phyloP scores from a whole-genome alignment of 2,888 invertebrate genomes.

The Cactoblastis cactorum region DNA sequence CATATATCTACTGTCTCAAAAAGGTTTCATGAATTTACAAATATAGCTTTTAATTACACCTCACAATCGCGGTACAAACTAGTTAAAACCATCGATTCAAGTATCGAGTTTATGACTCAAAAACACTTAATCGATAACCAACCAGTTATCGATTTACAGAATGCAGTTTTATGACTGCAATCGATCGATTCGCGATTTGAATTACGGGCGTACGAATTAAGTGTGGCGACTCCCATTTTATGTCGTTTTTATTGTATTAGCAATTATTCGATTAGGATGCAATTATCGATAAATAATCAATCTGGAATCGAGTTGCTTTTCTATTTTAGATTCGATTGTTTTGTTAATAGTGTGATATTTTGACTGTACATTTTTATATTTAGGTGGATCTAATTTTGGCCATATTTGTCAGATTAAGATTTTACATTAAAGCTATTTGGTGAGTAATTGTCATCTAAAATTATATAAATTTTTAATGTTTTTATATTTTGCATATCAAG shows the following conservation, averaged over 20 bases:
- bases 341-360: background rate
- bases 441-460: too few species aligned
- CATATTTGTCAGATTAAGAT: too few species aligned
- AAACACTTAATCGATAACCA: constrained; percentile 28
- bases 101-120: constrained; percentile 26
- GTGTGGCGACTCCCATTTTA: constrained; percentile 14
- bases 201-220: constrained; percentile 26
- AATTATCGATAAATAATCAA: background rate
- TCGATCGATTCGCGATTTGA: constrained; percentile 25
- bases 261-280: constrained; percentile 10
- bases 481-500: too few species aligned
- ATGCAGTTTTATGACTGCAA: constrained; percentile 4
- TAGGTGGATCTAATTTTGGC: too few species aligned
- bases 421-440: too few species aligned
- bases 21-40: background rate
- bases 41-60: background rate
- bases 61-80: constrained; percentile 2
- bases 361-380: too few species aligned
- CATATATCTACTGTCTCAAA: too few species aligned
- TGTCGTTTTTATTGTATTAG: constrained; percentile 11
- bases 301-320: background rate
- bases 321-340: background rate
- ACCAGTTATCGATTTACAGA: constrained; percentile 20
- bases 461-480: too few species aligned
- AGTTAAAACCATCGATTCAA: constrained; percentile 23